Base-by-base conservation (phyloP, 2,888 invertebrate genomes). In the Junonia oenone region DNA sequence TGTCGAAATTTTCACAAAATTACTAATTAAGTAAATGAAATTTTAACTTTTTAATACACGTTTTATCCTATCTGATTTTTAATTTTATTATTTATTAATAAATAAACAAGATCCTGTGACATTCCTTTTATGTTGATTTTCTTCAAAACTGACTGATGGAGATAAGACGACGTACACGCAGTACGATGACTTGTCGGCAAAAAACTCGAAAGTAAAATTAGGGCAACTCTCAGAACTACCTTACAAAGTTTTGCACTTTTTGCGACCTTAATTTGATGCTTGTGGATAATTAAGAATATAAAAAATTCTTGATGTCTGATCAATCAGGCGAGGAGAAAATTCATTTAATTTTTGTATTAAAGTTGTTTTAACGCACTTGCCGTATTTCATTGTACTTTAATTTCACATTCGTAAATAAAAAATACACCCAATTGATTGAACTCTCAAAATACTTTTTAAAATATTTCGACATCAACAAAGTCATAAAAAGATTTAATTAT, bases 171-270 rank as follows among this genome's bases (percentile, higher is more conserved):
- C n/a, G n/a, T n/a, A n/a, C n/a, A n/a, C n/a, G n/a, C n/a, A n/a
- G 62, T 63, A 40, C 65, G 70, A 72, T 74, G 78, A 75, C 74
- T 74, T 64, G 68, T 64, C 63, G 65, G 62, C 59, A 69, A 71
- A 74, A 68, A 79, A 74, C 62, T 67, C 63, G 73, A 75, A 71
- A 63, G 66, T 63, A 72, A 78, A 84, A 81, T 83, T 80, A 71
- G 81, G 82, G 59, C 80, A 78, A 72, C 75, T 78, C 71, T 68
- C 67, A 67, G 69, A 67, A 68, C 65, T 63, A 67, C 67, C 64
- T 74, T 59, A 68, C 63, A 71, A 70, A 70, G 66, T 69, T 64
- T 69, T 69, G 69, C 68, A 71, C 69, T 74, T 73, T 78, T 73
- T 66, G 60, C 66, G 61, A 64, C 68, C 66, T 69, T 75, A 77